Conservation (phyloP, 2,113 vertebrate species). For the Colaptes auratus region DNA sequence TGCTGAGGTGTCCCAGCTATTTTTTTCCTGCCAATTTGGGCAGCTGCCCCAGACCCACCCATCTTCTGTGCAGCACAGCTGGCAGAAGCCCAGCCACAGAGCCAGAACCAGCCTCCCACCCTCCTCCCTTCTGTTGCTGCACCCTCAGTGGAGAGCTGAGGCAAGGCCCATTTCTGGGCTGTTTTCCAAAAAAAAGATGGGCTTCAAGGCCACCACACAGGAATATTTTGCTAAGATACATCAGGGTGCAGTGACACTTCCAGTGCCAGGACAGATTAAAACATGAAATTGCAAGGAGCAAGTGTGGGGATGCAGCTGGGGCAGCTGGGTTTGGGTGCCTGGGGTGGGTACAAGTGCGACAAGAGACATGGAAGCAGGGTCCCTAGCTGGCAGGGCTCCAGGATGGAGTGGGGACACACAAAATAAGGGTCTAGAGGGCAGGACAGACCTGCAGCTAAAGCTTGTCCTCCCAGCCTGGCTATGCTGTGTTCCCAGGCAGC, state of each 20-base stretch:
- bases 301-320: background rate
- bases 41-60: background rate
- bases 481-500: background rate
- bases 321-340: accelerated
- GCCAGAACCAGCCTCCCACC: background rate
- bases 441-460: background rate
- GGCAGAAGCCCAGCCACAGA: background rate
- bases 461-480: background rate
- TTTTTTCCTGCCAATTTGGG: background rate
- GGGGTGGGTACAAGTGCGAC: accelerated
- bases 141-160: background rate
- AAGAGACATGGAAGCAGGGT: background rate
- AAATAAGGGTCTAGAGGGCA: background rate
- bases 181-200: background rate
- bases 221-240: background rate
- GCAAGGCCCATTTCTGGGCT: background rate
- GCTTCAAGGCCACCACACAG: background rate
- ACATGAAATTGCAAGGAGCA: background rate
- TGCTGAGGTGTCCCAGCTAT: background rate
- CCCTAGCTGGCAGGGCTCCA: background rate
- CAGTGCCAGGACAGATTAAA: background rate
- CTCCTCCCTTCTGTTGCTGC: background rate
- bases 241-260: background rate
- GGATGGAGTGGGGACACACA: background rate
- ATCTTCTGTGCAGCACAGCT: accelerated